These are phyloP conservation scores for Venustaconcha ellipsiformis DNA, from an alignment of 1,140 invertebrate genomes.

Conservation along the genomic window DNA sequence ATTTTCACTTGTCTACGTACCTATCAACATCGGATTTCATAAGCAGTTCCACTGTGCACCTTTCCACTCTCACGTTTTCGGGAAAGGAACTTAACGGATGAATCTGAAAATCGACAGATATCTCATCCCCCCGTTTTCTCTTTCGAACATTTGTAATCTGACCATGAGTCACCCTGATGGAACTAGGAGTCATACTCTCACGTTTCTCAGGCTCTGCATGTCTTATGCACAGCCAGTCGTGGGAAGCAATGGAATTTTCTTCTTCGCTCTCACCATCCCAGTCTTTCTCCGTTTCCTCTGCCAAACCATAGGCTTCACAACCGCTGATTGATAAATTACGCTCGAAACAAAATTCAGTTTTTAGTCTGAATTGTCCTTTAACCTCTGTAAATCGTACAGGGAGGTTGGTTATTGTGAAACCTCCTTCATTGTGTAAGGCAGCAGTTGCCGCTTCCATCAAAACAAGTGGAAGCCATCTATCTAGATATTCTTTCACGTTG, in stretches of 20 bases:
- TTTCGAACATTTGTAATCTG: conserved; percentile 14
- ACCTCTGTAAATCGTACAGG: conserved; percentile 14
- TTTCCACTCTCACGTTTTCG: conserved; percentile 5
- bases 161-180: conserved; percentile 31
- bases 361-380: conserved; percentile 24
- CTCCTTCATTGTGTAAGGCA: conserved; percentile 27
- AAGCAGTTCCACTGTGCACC: conserved; percentile 23
- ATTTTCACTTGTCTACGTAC: conserved; percentile 1
- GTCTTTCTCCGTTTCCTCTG: conserved; percentile 13
- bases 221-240: conserved; percentile 24
- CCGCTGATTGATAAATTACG: conserved; percentile 30
- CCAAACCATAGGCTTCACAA: conserved; percentile 30
- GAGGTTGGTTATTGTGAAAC: conserved; percentile 27
- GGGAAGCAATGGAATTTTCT: background rate
- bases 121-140: background rate
- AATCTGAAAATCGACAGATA: too few species aligned
- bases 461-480: conserved; percentile 39
- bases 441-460: conserved; percentile 44
- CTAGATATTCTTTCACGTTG: conserved; percentile 22
- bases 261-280: conserved; percentile 5
- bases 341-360: conserved; percentile 15
- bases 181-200: background rate
- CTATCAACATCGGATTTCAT: conserved; percentile 36
- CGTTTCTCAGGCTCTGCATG: background rate
- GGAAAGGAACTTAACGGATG: conserved; percentile 6